Base-by-base conservation (phyloP, 2,113 vertebrate genomes). In the Tetrao urogallus region DNA sequence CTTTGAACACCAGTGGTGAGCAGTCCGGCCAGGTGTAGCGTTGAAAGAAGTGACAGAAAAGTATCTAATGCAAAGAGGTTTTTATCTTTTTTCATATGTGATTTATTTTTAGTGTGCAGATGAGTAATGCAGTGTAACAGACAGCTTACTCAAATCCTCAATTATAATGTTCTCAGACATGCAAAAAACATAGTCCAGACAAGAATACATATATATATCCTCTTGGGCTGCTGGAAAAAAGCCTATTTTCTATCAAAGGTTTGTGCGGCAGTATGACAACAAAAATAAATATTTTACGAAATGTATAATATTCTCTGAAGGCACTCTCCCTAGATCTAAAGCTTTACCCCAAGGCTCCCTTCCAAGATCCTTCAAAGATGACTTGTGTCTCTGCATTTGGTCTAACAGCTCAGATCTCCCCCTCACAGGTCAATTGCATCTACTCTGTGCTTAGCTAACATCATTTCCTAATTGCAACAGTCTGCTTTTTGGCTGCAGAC, bases 401-500 rank as follows among this genome's bases (percentile, higher is more conserved):
- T 66, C 45, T 83, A 70, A 78, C 92, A 93, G 90, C 67, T 89
- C 77, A 82, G 19, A 64, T 72, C 60, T 89, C 71, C 92, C 66
- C 75, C 40, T 91, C 12, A 6, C 50, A 42, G 86, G 67, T 83
- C 75, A 56, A 24, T 70, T 54, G 24, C 56, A 42, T 25, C 69
- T 27, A 8, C 63, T 58, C 60, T 4, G 40, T 72, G 72, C 84
- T 92, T 78, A 86, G 79, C 82, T 89, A 93, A 83, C 63, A 89
- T 87, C 36, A 54, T 66, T 92, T 89, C 74, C 84, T 90, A 94
- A 90, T 90, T 89, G 78, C 84, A 63, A 27, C 81, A 93, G 89
- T 82, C 92, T 92, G 91, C 91, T 82, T n/a, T 76, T 89, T 73
- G 82, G 84, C 86, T 94, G 88, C 87, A 89, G 93, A 74, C 82